phyloP scores from a whole-genome alignment of 2,888 invertebrate species.

The Hirtodrosophila cameraria region DNA sequence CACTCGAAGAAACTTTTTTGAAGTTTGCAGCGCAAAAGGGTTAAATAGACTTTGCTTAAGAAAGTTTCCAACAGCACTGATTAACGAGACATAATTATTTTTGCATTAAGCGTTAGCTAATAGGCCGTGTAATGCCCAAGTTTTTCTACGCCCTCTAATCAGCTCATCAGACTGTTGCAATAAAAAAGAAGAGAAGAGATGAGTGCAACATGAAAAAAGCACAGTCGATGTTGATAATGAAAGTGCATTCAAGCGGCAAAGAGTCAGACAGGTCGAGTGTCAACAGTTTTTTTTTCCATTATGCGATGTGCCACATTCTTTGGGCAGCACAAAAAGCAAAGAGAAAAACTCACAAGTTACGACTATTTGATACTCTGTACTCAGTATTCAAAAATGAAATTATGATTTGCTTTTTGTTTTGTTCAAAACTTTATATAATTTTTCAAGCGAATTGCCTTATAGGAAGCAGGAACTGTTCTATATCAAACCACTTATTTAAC shows the following conservation, averaged over 20 bases:
- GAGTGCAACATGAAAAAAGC: slow-evolving; percentile 54
- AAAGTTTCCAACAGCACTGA: slow-evolving; percentile 67
- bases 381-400: too few relatives aligned
- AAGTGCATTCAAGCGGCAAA: slow-evolving; percentile 72
- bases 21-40: slow-evolving; percentile 28
- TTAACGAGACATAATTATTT: slow-evolving; percentile 77
- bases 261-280: slow-evolving; percentile 64
- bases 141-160: slow-evolving; percentile 57
- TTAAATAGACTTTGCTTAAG: slow-evolving; percentile 54
- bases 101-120: slow-evolving; percentile 74
- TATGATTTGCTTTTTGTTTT: too few relatives aligned
- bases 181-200: slow-evolving; percentile 2
- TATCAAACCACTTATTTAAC: too few relatives aligned
- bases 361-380: slow-evolving; percentile 28
- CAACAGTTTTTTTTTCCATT: slow-evolving; percentile 69
- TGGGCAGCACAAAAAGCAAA: slow-evolving; percentile 33
- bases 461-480: too few relatives aligned
- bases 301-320: slow-evolving; percentile 62
- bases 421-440: too few relatives aligned
- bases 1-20: slow-evolving; percentile 52
- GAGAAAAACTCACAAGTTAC: not conserved
- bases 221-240: slow-evolving; percentile 81
- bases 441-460: too few relatives aligned
- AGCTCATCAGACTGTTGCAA: slow-evolving; percentile 61
- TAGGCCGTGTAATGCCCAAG: slow-evolving; percentile 72